These are phyloP conservation scores for Mus spicilegus DNA, from an alignment of 2,113 vertebrate genomes.

Conservation along the genomic window DNA sequence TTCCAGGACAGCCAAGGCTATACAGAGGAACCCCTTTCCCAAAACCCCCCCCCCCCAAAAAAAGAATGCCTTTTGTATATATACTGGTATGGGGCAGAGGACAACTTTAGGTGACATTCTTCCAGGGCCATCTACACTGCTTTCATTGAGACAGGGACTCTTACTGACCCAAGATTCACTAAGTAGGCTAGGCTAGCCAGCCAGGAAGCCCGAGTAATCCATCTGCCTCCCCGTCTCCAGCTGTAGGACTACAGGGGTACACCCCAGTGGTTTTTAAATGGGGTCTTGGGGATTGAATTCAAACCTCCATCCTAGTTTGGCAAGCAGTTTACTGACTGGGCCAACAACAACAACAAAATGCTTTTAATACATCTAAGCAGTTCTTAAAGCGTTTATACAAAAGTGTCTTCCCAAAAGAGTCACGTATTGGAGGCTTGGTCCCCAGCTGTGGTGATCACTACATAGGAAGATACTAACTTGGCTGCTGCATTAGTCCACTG, in stretches of 20 bases:
- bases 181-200: neutral
- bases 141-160: neutral
- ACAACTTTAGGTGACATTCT: neutral
- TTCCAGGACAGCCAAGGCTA: too few relatives aligned
- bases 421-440: neutral
- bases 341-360: neutral
- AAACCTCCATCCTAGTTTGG: neutral
- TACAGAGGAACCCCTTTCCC: too few relatives aligned
- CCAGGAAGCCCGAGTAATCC: neutral
- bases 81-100: neutral
- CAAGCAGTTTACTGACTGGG: neutral
- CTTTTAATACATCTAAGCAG: neutral
- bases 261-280: neutral
- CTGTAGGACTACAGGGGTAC: neutral
- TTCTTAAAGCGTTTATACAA: neutral
- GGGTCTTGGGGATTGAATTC: neutral
- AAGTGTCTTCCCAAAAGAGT: too few relatives aligned
- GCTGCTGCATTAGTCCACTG: neutral
- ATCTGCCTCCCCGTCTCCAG: too few relatives aligned
- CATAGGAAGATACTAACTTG: neutral
- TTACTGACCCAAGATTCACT: neutral
- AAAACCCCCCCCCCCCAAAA: too few relatives aligned
- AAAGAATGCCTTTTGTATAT: neutral
- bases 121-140: neutral
- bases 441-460: too few relatives aligned